These are phyloP conservation scores for Gallinago nigripennis DNA, from an alignment of 2,797 vertebrate species.

Conservation along the genomic window DNA sequence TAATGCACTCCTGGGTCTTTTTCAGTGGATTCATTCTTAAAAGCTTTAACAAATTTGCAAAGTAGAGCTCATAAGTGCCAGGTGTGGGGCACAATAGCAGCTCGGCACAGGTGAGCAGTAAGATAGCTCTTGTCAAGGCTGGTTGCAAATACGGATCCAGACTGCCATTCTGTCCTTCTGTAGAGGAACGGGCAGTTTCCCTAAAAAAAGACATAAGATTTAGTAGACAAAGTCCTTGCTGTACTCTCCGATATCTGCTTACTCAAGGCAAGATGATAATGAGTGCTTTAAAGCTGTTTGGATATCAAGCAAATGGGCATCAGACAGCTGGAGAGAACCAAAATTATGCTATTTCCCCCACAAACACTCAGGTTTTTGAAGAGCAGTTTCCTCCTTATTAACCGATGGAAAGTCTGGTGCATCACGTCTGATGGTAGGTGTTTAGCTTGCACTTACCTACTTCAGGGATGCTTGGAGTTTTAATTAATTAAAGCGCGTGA, in stretches of 20 bases:
- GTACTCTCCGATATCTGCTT: neutral
- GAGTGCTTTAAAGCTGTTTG: neutral
- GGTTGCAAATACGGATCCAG: neutral
- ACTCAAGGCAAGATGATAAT: neutral
- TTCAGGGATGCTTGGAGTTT: neutral
- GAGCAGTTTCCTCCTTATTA: neutral
- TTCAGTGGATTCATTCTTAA: neutral
- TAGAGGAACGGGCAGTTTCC: neutral
- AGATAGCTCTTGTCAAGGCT: neutral
- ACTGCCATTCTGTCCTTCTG: neutral
- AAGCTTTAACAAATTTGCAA: neutral
- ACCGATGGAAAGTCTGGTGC: accelerated
- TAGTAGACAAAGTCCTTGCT: neutral
- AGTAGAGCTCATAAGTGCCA: neutral
- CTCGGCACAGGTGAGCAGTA: accelerated
- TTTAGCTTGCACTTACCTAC: neutral
- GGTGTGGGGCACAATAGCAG: neutral
- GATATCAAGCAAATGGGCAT: neutral
- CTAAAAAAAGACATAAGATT: neutral
- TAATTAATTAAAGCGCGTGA: accelerated
- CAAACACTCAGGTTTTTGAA: neutral
- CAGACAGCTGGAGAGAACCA: neutral
- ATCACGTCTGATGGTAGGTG: neutral
- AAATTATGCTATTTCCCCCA: neutral
- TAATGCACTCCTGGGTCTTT: neutral